phyloP scores from a whole-genome alignment of 2,888 invertebrate genomes.

The Andrena marginata region DNA sequence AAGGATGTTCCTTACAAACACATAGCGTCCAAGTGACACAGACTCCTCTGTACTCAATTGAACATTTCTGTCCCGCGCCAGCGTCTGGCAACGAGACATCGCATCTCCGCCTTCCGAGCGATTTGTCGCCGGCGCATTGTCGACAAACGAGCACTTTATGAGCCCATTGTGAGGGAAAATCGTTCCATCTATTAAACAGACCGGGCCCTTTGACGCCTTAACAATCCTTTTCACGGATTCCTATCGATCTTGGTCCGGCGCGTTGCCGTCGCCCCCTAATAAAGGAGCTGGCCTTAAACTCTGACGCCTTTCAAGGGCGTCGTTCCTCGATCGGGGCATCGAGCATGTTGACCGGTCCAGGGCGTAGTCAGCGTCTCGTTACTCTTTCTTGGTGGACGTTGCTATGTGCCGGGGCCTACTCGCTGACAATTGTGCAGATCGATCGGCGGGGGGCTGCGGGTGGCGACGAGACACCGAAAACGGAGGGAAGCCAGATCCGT shows the following conservation, averaged over 20 bases:
- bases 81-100: background rate
- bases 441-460: constrained; percentile 42
- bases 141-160: constrained; percentile 48
- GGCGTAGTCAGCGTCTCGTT: constrained; percentile 33
- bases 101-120: background rate
- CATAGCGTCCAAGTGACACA: too few relatives aligned
- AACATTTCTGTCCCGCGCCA: background rate
- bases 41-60: too few relatives aligned
- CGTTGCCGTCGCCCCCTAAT: constrained; percentile 56
- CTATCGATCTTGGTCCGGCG: constrained; percentile 75
- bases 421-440: constrained; percentile 49
- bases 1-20: too few relatives aligned
- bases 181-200: constrained; percentile 26
- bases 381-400: constrained; percentile 43
- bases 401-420: constrained; percentile 3
- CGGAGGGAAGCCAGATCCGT: constrained; percentile 65
- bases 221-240: constrained; percentile 54
- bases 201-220: constrained; percentile 44
- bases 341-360: constrained; percentile 11
- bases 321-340: constrained; percentile 45
- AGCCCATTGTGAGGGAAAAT: background rate
- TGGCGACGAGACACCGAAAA: constrained; percentile 35
- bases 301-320: constrained; percentile 39
- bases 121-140: constrained; percentile 13
- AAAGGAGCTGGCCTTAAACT: constrained; percentile 41